These are phyloP conservation scores for Pinctada fucata DNA, from an alignment of 2,888 invertebrate species.

Conservation along the genomic window DNA sequence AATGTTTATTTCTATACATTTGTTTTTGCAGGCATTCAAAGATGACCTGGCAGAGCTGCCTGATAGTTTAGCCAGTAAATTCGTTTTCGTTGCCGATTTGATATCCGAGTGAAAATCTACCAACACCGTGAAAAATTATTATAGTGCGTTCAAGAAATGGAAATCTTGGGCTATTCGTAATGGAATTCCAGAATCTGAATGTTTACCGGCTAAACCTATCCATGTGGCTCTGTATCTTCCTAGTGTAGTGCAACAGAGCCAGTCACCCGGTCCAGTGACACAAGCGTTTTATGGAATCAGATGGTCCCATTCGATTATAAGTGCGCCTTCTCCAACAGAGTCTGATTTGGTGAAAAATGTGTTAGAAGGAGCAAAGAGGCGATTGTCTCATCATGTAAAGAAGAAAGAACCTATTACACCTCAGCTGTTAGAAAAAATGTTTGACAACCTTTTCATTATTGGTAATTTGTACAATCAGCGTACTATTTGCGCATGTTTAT, in stretches of 20 bases:
- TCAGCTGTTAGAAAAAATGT: constrained; percentile 26
- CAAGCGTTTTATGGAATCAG: constrained; percentile 48
- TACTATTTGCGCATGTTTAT: constrained; percentile 31
- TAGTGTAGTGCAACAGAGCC: constrained; percentile 38
- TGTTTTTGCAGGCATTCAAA: too few species aligned
- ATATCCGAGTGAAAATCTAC: too few species aligned
- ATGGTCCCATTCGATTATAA: constrained; percentile 41
- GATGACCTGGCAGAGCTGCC: too few species aligned
- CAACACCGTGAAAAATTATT: too few species aligned
- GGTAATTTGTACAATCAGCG: constrained; percentile 38
- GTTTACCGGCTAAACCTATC: too few species aligned
- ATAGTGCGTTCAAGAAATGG: too few species aligned
- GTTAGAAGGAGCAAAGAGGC: constrained; percentile 34
- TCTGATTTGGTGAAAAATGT: constrained; percentile 34
- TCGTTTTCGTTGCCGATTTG: background rate
- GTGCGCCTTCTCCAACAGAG: constrained; percentile 36
- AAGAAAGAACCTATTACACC: constrained; percentile 40
- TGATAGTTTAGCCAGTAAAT: too few species aligned
- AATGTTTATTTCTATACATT: too few species aligned
- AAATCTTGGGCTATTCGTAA: too few species aligned
- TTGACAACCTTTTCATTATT: constrained; percentile 17
- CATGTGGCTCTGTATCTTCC: too few species aligned
- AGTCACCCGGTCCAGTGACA: constrained; percentile 40
- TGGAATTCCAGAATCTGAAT: too few species aligned
- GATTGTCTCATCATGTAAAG: constrained; percentile 15